Base-by-base conservation (phyloP, 2,888 invertebrate species). In the Punctoribates punctum region DNA sequence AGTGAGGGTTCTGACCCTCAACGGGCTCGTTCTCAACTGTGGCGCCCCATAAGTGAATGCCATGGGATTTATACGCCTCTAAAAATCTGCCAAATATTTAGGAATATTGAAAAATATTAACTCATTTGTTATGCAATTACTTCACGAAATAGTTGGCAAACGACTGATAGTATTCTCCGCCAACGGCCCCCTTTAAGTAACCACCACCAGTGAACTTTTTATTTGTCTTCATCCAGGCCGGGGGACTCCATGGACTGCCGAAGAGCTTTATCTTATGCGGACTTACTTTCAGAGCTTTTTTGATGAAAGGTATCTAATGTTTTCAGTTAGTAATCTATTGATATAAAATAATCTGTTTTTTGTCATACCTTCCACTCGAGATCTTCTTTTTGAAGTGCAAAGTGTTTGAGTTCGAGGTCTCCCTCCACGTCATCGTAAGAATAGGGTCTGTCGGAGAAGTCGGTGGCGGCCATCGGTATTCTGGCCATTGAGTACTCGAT, bases 21-120 rank as follows among this genome's bases (percentile, higher is more conserved):
- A 84, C 82, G 0, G 96, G 95, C 83, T 96, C 95, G 83, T 96
- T 96, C 29, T 93, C 92, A 0, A 91, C 90, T 0, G 94, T 91
- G 48, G 95, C 85, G 0, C 90, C 92, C 95, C 95, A 96, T 60
- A 87, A 82, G 4, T 81, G 77, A 25, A 87, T 80, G 23, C 88
- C 88, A 20, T 88, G 84, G 46, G 87, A 86, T 78, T 87, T 86
- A 84, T 95, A 95, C 83, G 80, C 4, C 85, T 80, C 83, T 81
- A 13, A 84, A 80, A 75, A 80, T 48, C n/a, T 48, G n/a, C 4
- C 8, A 8, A 48, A n/a, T n/a, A 8, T 48, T 48, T 3, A 48
- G 11, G 13, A 6, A 42, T 42, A 42, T 42, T 42, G 4, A 54
- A 54, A 54, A 20, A 20, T 54, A 54, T 54, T 20, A 54, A 20